These are phyloP conservation scores for Drosophila lini DNA, from an alignment of 1,140 invertebrate species.

Conservation along the genomic window DNA sequence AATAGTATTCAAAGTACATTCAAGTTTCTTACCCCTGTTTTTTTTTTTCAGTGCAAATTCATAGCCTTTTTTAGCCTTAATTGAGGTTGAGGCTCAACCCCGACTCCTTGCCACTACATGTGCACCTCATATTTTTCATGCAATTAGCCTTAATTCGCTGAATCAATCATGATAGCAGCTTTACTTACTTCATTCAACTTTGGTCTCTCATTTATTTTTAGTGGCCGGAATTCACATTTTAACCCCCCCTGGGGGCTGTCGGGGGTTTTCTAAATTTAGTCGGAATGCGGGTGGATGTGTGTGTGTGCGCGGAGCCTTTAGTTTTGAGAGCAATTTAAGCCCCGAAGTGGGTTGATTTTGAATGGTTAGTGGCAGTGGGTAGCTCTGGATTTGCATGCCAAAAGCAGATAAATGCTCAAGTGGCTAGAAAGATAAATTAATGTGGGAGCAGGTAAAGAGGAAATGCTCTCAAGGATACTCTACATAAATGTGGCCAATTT, in stretches of 20 bases:
- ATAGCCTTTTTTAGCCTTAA: constrained; percentile 29
- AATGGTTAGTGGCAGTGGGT: constrained; percentile 21
- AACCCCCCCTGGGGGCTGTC: constrained; percentile 1
- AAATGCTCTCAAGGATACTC: constrained; percentile 65
- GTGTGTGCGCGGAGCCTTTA: constrained; percentile 29
- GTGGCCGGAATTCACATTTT: constrained; percentile 46
- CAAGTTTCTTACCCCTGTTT: neutral
- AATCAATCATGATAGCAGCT: constrained; percentile 73
- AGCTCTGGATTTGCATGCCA: constrained; percentile 64
- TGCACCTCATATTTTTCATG: constrained; percentile 79
- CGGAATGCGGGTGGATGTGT: constrained; percentile 13
- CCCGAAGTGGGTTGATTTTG: constrained; percentile 49
- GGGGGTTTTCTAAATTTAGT: constrained; percentile 55
- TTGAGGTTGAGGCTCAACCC: constrained; percentile 49
- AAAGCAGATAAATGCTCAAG: constrained; percentile 39
- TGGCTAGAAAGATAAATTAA: constrained; percentile 55
- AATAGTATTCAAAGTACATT: no score
- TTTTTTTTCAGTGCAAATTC: constrained; percentile 1
- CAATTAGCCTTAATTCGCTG: constrained; percentile 78
- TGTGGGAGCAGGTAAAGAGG: constrained; percentile 47
- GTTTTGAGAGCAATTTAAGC: constrained; percentile 66
- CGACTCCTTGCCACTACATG: constrained; percentile 48
- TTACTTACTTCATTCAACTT: constrained; percentile 34
- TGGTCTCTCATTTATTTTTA: constrained; percentile 60
- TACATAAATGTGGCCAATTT: constrained; percentile 71